These are phyloP conservation scores for Cyrtodaria siliqua DNA, from an alignment of 2,888 invertebrate species.

Conservation along the genomic window DNA sequence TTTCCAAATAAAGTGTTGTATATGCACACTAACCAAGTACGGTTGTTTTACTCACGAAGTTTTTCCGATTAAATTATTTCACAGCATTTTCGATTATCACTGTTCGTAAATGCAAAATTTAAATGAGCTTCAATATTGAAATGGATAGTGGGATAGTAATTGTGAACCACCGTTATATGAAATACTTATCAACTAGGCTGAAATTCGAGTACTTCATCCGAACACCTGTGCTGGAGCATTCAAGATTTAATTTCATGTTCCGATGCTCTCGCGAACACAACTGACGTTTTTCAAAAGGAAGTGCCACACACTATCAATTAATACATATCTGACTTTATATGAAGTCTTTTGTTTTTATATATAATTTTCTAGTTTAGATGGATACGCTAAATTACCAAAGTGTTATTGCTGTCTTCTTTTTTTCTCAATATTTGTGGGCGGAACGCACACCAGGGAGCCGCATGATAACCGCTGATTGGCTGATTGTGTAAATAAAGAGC, in stretches of 20 bases:
- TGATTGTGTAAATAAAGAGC: constrained; percentile 20
- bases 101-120: too few relatives aligned
- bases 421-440: constrained; percentile 42
- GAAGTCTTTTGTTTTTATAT: constrained; percentile 31
- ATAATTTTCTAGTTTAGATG: constrained; percentile 3
- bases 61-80: too few relatives aligned
- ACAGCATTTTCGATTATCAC: too few relatives aligned
- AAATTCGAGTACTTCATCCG: constrained; percentile 37
- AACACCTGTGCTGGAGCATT: constrained; percentile 46
- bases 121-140: constrained; percentile 14
- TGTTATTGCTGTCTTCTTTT: not conserved
- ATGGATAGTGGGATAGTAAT: constrained; percentile 31
- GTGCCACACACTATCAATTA: constrained; percentile 9
- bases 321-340: constrained; percentile 15
- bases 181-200: constrained; percentile 55
- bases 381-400: too few relatives aligned
- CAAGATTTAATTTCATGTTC: constrained; percentile 54
- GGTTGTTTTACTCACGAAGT: too few relatives aligned
- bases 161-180: constrained; percentile 54
- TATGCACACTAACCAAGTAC: too few relatives aligned
- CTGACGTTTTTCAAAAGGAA: constrained; percentile 28
- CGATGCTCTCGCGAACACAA: constrained; percentile 15
- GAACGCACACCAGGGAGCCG: constrained; percentile 14
- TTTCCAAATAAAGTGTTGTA: too few relatives aligned
- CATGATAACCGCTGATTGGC: constrained; percentile 35